Evolutionary conservation across 2,888 invertebrate species (phyloP), one percentile per base, ranked within the genome.

Genomic region (Oeneis ivallda): DNA sequence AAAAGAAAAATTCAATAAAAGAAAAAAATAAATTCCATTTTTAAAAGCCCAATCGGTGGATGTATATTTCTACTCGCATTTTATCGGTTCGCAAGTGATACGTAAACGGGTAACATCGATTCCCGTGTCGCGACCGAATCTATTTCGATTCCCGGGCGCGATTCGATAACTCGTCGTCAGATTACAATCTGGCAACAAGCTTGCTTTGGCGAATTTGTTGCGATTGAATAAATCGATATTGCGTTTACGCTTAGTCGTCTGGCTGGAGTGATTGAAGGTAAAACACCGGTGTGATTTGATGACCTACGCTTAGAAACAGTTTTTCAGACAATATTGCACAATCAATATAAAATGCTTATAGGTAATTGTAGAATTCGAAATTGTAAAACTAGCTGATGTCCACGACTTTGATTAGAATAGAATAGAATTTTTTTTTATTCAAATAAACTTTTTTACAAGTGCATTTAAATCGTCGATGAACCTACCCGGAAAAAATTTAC

Each of bases 141-240:
- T 60, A 60, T 59, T 59, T 56, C 41, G 41, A 56, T 56, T 41
- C 56, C 59, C 59, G 17, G 17, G 66, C 62, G 64, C 49, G 66
- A 69, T 69, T 65, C 62, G 66, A 67, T 69, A 69, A 69, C 66
- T 67, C 56, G 45, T 53, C 41, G n/a, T 39, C 54, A 67, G 69
- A 67, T 69, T 69, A 69, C 67, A 52, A 67, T 69, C 56, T 69
- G 65, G 67, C 65, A 69, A 67, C 67, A 63, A 65, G 59, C 65
- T 69, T 69, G 69, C 67, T 69, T 60, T 63, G 60, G 66, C 60
- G 65, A 65, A 65, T 69, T 69, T 63, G 63, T 65, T 69, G 59
- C 66, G 66, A 66, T 66, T 56, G 49, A 64, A 61, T 52, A 57
- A 34, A 53, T 37, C 45, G 47, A 58, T 37, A 62, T 68, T 39